Evolutionary conservation across 2,113 vertebrate species (phyloP).

Genomic region (Hystrix brachyura): DNA sequence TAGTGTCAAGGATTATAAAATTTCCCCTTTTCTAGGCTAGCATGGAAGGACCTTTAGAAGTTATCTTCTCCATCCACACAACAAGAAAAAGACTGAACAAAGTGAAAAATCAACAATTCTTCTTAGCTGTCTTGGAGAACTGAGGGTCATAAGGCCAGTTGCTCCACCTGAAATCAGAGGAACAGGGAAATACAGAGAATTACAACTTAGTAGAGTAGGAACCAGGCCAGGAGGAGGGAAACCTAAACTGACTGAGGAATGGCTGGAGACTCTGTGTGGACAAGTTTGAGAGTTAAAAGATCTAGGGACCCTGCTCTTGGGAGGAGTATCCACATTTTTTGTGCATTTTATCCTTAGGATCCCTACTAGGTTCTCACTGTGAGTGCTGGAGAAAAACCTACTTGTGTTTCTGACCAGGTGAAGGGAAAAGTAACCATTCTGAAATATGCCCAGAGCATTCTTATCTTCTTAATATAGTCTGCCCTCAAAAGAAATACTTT

Average conservation of each 20-base stretch:
- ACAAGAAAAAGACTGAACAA: background rate
- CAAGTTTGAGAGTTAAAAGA: background rate
- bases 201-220: background rate
- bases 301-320: background rate
- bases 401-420: background rate
- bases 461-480: background rate
- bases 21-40: background rate
- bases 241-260: background rate
- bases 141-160: background rate
- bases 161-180: background rate
- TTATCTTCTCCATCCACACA: background rate
- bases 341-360: background rate
- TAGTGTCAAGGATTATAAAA: background rate
- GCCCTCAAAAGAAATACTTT: background rate
- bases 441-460: background rate
- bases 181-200: background rate
- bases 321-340: background rate
- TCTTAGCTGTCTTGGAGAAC: background rate
- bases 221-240: background rate
- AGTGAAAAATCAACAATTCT: constrained; percentile 1
- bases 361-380: background rate
- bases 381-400: background rate
- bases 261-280: background rate
- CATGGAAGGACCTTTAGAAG: background rate
- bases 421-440: background rate